These are phyloP conservation scores for Argentina silus DNA, from an alignment of 2,797 vertebrate genomes.

Conservation along the genomic window DNA sequence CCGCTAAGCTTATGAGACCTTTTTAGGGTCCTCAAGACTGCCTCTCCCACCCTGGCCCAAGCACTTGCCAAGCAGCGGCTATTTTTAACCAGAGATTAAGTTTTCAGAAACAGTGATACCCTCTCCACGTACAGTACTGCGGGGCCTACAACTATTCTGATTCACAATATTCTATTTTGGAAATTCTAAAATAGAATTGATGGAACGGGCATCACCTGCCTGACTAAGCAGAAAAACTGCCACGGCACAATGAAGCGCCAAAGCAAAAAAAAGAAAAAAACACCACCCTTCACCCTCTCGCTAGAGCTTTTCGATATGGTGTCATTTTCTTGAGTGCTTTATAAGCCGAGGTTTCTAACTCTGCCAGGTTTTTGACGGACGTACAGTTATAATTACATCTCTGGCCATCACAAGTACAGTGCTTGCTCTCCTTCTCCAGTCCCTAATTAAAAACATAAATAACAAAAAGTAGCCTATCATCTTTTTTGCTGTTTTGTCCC, in stretches of 20 bases:
- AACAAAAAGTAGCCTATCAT: no score
- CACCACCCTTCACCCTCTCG: no score
- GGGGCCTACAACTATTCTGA: conserved; percentile 47
- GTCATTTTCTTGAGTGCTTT: background rate
- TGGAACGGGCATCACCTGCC: background rate
- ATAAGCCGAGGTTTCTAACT: background rate
- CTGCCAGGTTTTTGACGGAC: background rate
- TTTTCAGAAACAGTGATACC: conserved; percentile 60
- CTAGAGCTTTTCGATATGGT: background rate
- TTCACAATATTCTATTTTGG: conserved; percentile 14
- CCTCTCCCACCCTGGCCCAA: conserved; percentile 54
- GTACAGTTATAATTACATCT: background rate
- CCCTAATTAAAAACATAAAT: background rate
- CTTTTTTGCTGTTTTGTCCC: no score
- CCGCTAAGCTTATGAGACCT: conserved; percentile 56
- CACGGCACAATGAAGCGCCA: background rate
- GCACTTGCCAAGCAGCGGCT: conserved; percentile 64
- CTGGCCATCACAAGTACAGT: background rate
- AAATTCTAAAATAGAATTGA: conserved; percentile 7
- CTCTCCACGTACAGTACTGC: conserved; percentile 64
- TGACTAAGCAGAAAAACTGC: background rate
- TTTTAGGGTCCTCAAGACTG: conserved; percentile 74
- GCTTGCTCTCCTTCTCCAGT: background rate
- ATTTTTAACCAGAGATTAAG: conserved; percentile 76
- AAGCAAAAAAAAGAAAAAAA: background rate